phyloP scores from a whole-genome alignment of 1,140 invertebrate species.

The Diorhabda carinulata region DNA sequence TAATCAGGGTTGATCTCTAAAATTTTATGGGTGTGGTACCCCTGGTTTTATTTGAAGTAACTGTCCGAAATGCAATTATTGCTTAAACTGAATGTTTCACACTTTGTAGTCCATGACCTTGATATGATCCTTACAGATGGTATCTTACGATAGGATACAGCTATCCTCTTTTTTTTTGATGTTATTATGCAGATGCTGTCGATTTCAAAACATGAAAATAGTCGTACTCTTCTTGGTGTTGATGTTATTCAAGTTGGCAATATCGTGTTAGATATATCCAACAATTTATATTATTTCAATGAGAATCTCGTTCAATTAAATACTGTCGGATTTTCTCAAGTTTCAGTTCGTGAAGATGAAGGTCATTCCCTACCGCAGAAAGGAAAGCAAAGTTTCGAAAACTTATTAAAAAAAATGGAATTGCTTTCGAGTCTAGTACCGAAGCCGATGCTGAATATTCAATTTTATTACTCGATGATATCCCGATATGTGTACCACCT shows the following conservation, averaged over 20 bases:
- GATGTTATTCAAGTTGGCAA: slow-evolving; percentile 7
- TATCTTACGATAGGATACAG: not conserved
- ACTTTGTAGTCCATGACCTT: not conserved
- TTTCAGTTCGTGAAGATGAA: not conserved
- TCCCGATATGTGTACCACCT: too few relatives aligned
- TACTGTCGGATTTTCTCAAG: too few relatives aligned
- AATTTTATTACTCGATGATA: too few relatives aligned
- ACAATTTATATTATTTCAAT: not conserved
- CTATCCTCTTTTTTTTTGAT: not conserved
- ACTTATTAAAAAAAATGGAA: not conserved
- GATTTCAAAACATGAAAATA: slow-evolving; percentile 1
- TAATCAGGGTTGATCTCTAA: not conserved
- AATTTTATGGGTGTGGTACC: slow-evolving; percentile 17
- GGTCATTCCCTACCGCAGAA: too few relatives aligned
- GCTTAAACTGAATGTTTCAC: not conserved
- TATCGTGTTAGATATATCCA: slow-evolving; percentile 3
- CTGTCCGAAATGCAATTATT: slow-evolving; percentile 12
- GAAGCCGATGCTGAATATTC: not conserved
- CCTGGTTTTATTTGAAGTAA: slow-evolving; percentile 7
- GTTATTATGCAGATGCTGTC: slow-evolving; percentile 4
- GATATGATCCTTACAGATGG: not conserved
- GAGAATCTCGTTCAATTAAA: too few relatives aligned
- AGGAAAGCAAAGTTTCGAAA: too few relatives aligned
- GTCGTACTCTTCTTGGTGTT: not conserved
- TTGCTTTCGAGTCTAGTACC: not conserved